Base-by-base conservation (phyloP, 2,113 vertebrate genomes). In the Oryzias melastigma region DNA sequence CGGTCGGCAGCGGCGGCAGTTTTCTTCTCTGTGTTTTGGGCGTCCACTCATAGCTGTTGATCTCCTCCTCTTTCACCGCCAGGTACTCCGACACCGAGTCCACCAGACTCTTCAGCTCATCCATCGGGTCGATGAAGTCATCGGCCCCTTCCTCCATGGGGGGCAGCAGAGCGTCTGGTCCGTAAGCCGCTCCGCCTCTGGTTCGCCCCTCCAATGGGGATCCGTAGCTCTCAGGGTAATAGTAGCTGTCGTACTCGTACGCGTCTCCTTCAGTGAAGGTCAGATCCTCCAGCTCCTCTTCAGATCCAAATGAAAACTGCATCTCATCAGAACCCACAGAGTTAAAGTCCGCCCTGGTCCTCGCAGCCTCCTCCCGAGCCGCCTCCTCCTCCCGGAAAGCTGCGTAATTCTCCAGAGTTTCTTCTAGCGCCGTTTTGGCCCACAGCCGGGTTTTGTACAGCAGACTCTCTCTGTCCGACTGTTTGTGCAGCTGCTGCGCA, bases 1-100 rank as follows among this genome's bases (percentile, higher is more conserved):
- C 65, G 0, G 57, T 81, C 52, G 89, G 89, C 44, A 89, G 69
- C 40, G 69, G 14, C 17, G 89, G 87, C 0, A 88, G 82, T 76
- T 83, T 90, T 24, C 62, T 66, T 77, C 88, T 91, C 63, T 78
- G 75, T 7, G 82, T 71, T 82, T 92, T 89, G 41, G 94, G 83
- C 61, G 95, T 61, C 1, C 90, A 81, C 73, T 92, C 91, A 77
- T 94, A 95, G 59, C 87, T 95, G 62, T 88, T 96, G 52, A 98
- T 94, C 87, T 98, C 96, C 73, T 99, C 93, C 83, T 99, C 96
- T 77, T 98, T 98, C 63, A 95, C 92, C 63, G 93, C 93, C 59
- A 99, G 86, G 77, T 99, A 98, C 71, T 97, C 95, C 56, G 96
- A 98, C 47, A 98, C 96, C 0, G 94, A 93, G 78, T 96, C 91